Conservation (phyloP, 2,113 vertebrate species). For the Puma concolor region DNA sequence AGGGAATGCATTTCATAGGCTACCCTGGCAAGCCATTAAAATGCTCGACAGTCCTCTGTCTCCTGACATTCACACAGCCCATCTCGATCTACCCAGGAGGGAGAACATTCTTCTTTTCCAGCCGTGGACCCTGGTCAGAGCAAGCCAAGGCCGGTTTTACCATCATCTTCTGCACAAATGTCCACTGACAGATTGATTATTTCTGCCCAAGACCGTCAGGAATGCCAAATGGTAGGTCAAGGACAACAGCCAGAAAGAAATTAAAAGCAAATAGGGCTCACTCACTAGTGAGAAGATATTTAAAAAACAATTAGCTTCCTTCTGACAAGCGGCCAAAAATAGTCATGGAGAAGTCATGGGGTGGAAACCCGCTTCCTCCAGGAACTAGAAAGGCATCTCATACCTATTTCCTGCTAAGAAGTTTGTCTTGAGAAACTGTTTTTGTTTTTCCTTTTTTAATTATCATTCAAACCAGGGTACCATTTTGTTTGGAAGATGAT, state of each 20-base stretch:
- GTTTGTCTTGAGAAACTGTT: neutral
- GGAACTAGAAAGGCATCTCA: neutral
- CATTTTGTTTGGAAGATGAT: neutral
- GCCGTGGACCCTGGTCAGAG: neutral
- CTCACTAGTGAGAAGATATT: neutral
- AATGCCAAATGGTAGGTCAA: neutral
- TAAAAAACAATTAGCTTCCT: constrained; percentile 19
- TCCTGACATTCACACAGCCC: neutral
- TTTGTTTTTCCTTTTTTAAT: neutral
- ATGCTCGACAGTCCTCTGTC: neutral
- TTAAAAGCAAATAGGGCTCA: neutral
- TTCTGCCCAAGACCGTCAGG: neutral
- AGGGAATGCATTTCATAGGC: neutral
- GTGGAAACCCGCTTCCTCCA: neutral
- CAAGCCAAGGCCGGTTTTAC: neutral
- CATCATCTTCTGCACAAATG: neutral
- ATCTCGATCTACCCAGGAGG: neutral
- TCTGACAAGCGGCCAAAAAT: neutral
- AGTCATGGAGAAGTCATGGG: neutral
- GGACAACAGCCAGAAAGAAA: neutral
- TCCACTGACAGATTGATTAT: neutral
- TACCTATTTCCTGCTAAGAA: neutral
- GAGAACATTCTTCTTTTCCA: neutral
- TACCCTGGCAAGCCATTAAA: neutral
- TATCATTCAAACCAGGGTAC: neutral